Evolutionary conservation across 2,888 invertebrate genomes (phyloP).

Genomic region (Tiphia femorata): DNA sequence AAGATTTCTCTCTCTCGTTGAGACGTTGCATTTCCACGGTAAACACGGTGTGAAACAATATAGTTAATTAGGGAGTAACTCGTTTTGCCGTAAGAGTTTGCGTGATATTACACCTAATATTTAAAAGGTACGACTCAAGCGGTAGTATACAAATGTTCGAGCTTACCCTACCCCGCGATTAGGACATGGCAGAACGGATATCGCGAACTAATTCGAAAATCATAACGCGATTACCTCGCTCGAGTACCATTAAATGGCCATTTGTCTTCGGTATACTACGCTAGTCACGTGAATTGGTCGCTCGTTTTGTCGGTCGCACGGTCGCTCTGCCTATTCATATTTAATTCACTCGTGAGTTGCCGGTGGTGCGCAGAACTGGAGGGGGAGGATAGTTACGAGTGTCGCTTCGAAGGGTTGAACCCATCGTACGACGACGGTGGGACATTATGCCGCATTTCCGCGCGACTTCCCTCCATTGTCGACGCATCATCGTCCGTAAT

Average conservation of each 20-base stretch:
- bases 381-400: conserved; percentile 35
- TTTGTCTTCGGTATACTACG: conserved; percentile 24
- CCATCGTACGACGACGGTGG: conserved; percentile 33
- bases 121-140: no score
- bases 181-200: no score
- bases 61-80: no score
- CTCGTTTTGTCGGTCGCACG: conserved; percentile 22
- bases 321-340: conserved; percentile 48
- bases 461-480: conserved; percentile 35
- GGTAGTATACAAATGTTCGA: no score
- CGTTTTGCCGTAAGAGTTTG: no score
- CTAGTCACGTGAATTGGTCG: conserved; percentile 35
- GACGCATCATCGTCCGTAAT: conserved; percentile 56
- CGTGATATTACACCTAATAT: no score
- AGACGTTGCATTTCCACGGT: no score
- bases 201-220: no score
- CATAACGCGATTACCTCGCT: no score
- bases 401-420: conserved; percentile 31
- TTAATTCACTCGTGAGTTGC: conserved; percentile 46
- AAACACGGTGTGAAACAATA: no score
- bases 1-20: no score
- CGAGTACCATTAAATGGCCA: conserved; percentile 37
- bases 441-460: conserved; percentile 42
- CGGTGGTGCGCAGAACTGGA: conserved; percentile 37
- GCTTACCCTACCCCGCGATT: no score